Conservation (phyloP, 1,140 invertebrate species). For the Heliconius congener region DNA sequence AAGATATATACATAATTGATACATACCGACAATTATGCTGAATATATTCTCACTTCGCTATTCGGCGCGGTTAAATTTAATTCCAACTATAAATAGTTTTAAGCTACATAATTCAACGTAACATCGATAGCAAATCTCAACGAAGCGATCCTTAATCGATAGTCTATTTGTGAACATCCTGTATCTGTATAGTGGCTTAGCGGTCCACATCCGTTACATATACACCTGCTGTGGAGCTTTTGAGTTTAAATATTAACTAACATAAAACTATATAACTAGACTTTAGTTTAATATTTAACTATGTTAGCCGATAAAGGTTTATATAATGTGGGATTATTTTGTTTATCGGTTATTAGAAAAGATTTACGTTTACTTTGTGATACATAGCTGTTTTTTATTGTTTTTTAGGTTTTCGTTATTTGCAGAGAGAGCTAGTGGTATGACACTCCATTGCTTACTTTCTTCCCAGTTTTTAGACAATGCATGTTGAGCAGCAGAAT, state of each 20-base stretch:
- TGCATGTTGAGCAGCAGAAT: too few species aligned
- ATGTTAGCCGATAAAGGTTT: not conserved
- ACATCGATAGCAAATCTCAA: conserved; percentile 7
- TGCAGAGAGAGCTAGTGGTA: too few species aligned
- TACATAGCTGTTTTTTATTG: too few species aligned
- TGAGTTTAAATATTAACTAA: conserved; percentile 8
- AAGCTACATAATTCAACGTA: not conserved
- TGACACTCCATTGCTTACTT: too few species aligned
- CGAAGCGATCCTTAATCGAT: conserved; percentile 17
- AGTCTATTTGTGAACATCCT: conserved; percentile 28
- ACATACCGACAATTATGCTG: not conserved
- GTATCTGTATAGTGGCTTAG: conserved; percentile 21
- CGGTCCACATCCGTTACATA: conserved; percentile 35
- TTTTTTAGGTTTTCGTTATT: too few species aligned
- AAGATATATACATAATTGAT: not conserved
- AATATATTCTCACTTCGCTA: not conserved
- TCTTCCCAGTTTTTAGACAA: too few species aligned
- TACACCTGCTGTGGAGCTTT: conserved; percentile 28
- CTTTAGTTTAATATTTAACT: not conserved
- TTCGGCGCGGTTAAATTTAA: not conserved
- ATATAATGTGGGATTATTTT: not conserved
- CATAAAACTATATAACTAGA: conserved; percentile 4
- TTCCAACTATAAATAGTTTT: not conserved
- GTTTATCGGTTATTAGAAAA: too few species aligned
- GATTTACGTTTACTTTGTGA: too few species aligned